Evolutionary conservation across 35 echinoderm and acorn worm species (phyloP), one percentile per base, ranked within the genome.

Genomic region (Apostichopus californicus): DNA sequence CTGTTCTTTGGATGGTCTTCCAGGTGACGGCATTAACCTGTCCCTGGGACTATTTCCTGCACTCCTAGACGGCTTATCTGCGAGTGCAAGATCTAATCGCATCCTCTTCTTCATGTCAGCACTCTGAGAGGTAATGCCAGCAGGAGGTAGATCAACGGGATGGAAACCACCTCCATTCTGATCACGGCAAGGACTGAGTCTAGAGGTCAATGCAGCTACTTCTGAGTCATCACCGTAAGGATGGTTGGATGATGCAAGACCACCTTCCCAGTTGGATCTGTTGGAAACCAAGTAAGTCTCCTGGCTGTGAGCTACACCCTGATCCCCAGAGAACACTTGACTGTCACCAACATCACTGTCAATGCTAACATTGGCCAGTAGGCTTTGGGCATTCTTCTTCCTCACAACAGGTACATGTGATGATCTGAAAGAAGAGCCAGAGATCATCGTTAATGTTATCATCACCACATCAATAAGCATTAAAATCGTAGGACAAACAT

Each of bases 351-450:
- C 21, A 7, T 95, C 92, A 53, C 94, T 98, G 85, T 98, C 96
- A 46, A 98, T 95, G 86, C 96, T 98, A 21, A 98, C 96, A 80
- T 98, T 98, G 15, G 96, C 94, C 0, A 98, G 92, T 10, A 98
- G 94, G 85, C 94, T 94, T 12, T 93, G 80, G 34, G 92, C 22
- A 34, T 93, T 89, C 54, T 92, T 96, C 22, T 86, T 85, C 54
- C 83, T 52, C 56, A 96, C 71, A 57, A 17, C 63, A 11, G 90
- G 57, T 53, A 52, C 54, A 5, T 77, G 53, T 73, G 93, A 83
- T 68, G 86, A 89, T 54, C 86, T 89, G 17, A 26, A 7, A 83
- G 15, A 57, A 83, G 52, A 18, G 34, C 34, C 34, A 86, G 23
- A 86, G 80, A 82, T 82, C 46, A 82, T n/a, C 22, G 0, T 11